Evolutionary conservation across 2,888 invertebrate genomes (phyloP).

Genomic region (Notodonta dromedarius): DNA sequence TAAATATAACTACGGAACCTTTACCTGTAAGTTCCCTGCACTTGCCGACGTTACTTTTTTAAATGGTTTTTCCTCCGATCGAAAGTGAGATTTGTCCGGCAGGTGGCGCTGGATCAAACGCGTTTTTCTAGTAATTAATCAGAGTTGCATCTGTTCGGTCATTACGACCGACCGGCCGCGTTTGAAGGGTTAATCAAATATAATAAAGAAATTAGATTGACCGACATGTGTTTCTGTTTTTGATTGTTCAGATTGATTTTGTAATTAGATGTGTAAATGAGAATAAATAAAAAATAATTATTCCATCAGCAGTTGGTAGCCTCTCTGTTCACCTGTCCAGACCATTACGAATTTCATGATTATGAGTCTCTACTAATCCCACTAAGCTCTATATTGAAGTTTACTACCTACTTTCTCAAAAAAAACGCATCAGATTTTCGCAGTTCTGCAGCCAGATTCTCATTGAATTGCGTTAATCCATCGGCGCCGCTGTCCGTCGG

Average conservation of each 20-base stretch:
- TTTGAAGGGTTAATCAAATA: slow-evolving; percentile 82
- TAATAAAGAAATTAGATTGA: slow-evolving; percentile 81
- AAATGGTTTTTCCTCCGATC: slow-evolving; percentile 44
- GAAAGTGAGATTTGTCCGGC: slow-evolving; percentile 75
- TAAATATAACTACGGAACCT: slow-evolving; percentile 21
- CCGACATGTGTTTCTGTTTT: slow-evolving; percentile 64
- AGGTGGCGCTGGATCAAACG: slow-evolving; percentile 66
- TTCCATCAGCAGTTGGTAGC: neutral
- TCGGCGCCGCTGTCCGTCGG: no score
- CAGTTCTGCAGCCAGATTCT: no score
- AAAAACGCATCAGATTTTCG: no score
- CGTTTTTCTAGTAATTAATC: slow-evolving; percentile 80
- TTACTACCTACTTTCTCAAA: no score
- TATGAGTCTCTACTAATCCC: neutral
- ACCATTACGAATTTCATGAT: no score
- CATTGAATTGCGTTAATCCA: no score
- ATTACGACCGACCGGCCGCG: slow-evolving; percentile 58
- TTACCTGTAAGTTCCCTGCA: slow-evolving; percentile 1
- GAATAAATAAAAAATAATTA: neutral
- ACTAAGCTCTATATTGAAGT: no score
- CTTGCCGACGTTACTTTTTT: slow-evolving; percentile 33
- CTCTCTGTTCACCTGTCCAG: neutral
- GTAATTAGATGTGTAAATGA: slow-evolving; percentile 1
- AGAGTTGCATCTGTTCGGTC: slow-evolving; percentile 77
- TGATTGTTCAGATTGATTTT: slow-evolving; percentile 9